phyloP scores from a whole-genome alignment of 2,113 vertebrate species.

The Marcusenius ussheri region DNA sequence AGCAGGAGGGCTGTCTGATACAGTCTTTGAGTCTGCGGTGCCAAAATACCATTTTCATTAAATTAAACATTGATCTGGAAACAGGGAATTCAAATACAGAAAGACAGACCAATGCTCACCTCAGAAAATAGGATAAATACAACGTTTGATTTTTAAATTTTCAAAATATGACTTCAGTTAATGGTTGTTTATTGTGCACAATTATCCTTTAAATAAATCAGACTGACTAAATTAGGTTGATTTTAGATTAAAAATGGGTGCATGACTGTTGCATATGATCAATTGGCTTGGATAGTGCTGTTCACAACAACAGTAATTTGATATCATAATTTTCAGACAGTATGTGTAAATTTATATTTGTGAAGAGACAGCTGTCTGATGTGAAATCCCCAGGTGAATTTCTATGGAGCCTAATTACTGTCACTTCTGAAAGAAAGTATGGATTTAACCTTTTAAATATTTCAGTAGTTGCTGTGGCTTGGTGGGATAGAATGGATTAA shows the following conservation, averaged over 20 bases:
- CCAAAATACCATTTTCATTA: neutral
- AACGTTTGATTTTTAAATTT: neutral
- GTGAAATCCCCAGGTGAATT: neutral
- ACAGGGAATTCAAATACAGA: neutral
- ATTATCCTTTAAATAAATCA: neutral
- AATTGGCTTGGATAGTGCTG: neutral
- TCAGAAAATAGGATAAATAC: neutral
- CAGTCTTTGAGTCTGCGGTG: neutral
- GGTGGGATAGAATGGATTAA: neutral
- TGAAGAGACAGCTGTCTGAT: neutral
- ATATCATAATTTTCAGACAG: neutral
- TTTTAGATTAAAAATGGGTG: neutral
- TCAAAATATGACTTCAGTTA: neutral
- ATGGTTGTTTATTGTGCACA: neutral
- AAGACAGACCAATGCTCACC: neutral
- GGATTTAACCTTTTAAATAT: conserved; percentile 19
- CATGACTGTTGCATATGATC: neutral
- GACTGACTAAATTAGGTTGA: neutral
- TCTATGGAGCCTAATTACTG: neutral
- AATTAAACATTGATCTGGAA: neutral
- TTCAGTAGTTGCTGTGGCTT: neutral
- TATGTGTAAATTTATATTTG: neutral
- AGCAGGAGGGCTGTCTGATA: neutral
- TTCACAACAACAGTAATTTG: neutral
- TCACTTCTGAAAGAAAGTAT: neutral